Base-by-base conservation (phyloP, 2,797 vertebrate genomes). In the Peromyscus aztecus region DNA sequence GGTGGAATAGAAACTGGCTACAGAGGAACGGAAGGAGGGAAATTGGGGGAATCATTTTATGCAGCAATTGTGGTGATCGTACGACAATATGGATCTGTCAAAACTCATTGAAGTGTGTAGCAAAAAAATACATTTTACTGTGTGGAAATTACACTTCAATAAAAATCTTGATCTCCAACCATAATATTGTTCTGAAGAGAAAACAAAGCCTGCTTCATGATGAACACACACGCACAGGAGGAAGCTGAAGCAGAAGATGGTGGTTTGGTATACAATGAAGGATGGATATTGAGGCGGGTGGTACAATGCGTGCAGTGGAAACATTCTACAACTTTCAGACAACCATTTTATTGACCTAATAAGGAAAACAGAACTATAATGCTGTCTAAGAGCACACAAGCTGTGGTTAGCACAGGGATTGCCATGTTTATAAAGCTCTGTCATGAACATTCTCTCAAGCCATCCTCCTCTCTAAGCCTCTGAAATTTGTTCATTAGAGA, bases 71-170 rank as follows among this genome's bases (percentile, higher is more conserved):
- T 90, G 61, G 59, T 85, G 49, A 93, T 90, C 63, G n/a, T 23
- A 71, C 40, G 81, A 89, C 0, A 1, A 84, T 27, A 86, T 21
- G 23, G 12, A 90, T 87, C 84, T 96, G 61, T 96, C 93, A 96
- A 89, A 96, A 93, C 6, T 89, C 89, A 93, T 0, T 90, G 63
- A 93, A 87, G 23, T 87, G n/a, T 27, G 75, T 8, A 80, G 61
- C 61, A 92, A 92, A 96, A 92, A 29, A 85, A 86, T 71, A 89
- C 10, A 82, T 59, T 80, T 95, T 87, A 97, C 34, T 67, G 55
- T 63, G 24, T 87, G 34, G 37, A 89, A 95, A 96, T 91, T 89
- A 93, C 6, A 77, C 11, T 76, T 91, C 67, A 91, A 88, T 89
- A 82, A 82, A 76, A 95, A 89, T 4, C 31, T 55, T 21, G 78